A percentile compares a stretch with the other conserved stretches of the same genome.
These are phyloP conservation scores for Ecliptopera silaceata DNA, from an alignment of 2,888 invertebrate genomes.

Conservation along the genomic window DNA sequence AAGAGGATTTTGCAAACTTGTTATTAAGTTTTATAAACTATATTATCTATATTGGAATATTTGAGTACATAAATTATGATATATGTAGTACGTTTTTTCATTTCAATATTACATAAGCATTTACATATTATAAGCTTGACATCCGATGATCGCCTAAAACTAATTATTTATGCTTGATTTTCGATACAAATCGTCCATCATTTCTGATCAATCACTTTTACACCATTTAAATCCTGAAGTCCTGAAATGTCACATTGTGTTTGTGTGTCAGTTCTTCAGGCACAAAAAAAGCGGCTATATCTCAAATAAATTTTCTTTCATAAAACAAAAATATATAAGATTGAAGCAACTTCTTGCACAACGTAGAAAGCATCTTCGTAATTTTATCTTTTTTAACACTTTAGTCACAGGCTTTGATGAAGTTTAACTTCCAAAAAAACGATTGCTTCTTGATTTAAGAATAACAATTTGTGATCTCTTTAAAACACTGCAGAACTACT, in stretches of 20 bases:
- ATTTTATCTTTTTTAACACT: no score
- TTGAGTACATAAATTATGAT: slow-evolving; percentile 12
- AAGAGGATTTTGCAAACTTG: slow-evolving; percentile 1
- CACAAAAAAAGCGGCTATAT: no score
- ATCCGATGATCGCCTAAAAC: slow-evolving; percentile 19
- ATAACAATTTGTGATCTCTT: neutral
- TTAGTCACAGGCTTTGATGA: no score
- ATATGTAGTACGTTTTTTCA: slow-evolving; percentile 1
- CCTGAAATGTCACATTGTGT: no score
- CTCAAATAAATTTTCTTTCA: no score
- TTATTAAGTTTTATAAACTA: slow-evolving; percentile 21
- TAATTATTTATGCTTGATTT: slow-evolving; percentile 17
- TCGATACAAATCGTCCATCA: slow-evolving; percentile 24
- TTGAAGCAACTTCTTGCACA: neutral
- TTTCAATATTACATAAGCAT: slow-evolving; percentile 36
- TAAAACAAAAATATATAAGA: neutral
- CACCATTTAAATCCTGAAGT: neutral
- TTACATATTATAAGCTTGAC: slow-evolving; percentile 36
- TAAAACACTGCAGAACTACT: slow-evolving; percentile 1
- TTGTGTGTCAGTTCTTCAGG: no score
- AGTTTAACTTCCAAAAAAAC: neutral
- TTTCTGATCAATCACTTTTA: neutral
- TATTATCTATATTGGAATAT: slow-evolving; percentile 16
- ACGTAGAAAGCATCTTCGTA: no score
- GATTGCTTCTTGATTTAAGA: neutral